Base-by-base conservation (phyloP, 2,113 vertebrate genomes). In the Cygnus buccinator region DNA sequence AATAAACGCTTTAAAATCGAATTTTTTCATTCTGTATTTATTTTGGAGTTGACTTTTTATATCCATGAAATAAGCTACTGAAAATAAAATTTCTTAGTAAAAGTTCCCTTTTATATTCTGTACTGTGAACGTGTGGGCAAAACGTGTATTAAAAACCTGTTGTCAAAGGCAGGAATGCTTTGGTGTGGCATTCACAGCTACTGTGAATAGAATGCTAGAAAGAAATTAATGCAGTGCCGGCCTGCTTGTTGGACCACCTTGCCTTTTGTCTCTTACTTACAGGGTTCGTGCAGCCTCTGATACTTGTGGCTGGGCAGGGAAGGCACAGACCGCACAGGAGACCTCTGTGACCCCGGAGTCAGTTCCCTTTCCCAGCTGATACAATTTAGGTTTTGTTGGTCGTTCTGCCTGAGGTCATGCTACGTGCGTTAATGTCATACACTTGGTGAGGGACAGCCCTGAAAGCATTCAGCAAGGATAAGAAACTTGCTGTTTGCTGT, bases 391-490 rank as follows among this genome's bases (percentile, higher is more conserved):
- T 86, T 35, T 1, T 57, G 7, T 33, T 57, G 21, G 12, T 78
- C 48, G 46, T 71, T 68, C 37, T 37, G 10, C 43, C 39, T 39
- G 62, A 61, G 54, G 43, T 31, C 9, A 14, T 31, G 10, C 9
- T n/a, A 28, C 2, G 4, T 23, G 7, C 17, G 6, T 37, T 33
- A 44, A 18, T 31, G 13, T 21, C 16, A 8, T 3, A 1, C 6
- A 7, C 8, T 0, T 57, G 15, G 13, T 48, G 55, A 29, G 50
- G 43, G 37, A 23, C 20, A 31, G 43, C 14, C 21, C 39, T 68
- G 46, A 43, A 70, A 70, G 33, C 14, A 3, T 57, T 70, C 19
- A 11, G 66, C 50, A 10, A 31, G 41, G 46, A 50, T 9, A 66
- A 70, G 26, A 20, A 89, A 43, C 25, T 72, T 50, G 37, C 33